phyloP scores from a whole-genome alignment of 2,888 invertebrate genomes.

The Meganola albula region DNA sequence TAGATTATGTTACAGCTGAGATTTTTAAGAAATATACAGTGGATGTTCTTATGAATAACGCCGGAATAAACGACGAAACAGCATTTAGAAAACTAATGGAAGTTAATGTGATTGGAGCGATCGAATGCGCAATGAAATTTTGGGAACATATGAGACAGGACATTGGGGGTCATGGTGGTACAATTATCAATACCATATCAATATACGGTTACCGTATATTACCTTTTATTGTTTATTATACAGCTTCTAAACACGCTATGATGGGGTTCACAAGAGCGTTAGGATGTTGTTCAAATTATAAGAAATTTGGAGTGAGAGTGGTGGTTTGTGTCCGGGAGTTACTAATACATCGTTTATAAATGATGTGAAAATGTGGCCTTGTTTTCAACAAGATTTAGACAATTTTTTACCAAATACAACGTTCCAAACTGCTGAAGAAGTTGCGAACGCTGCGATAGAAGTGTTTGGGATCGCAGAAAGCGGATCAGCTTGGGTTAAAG shows the following conservation, averaged over 20 bases:
- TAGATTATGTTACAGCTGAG: slow-evolving; percentile 52
- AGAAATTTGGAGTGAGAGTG: slow-evolving; percentile 68
- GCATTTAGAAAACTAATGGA: slow-evolving; percentile 38
- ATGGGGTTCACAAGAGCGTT: slow-evolving; percentile 70
- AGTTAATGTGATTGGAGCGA: slow-evolving; percentile 49
- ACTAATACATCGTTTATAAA: slow-evolving; percentile 53
- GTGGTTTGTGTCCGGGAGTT: slow-evolving; percentile 75
- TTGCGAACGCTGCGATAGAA: slow-evolving; percentile 45
- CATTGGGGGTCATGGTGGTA: slow-evolving; percentile 77
- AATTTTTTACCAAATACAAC: slow-evolving; percentile 14
- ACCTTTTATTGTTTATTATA: slow-evolving; percentile 74
- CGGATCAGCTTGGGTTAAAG: slow-evolving; percentile 73
- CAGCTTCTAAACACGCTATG: slow-evolving; percentile 78
- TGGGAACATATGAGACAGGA: slow-evolving; percentile 78
- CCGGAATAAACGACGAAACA: slow-evolving; percentile 48
- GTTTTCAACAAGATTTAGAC: slow-evolving; percentile 24
- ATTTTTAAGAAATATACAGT: slow-evolving; percentile 47
- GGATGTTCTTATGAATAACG: slow-evolving; percentile 64
- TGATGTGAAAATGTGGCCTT: slow-evolving; percentile 19
- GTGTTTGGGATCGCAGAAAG: slow-evolving; percentile 57
- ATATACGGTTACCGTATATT: slow-evolving; percentile 74
- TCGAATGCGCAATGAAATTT: slow-evolving; percentile 68
- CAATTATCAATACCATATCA: slow-evolving; percentile 80
- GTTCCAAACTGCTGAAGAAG: slow-evolving; percentile 45
- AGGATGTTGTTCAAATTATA: slow-evolving; percentile 58